These are phyloP conservation scores for Sebastes cheni DNA, from an alignment of 2,797 vertebrate genomes.

Conservation along the genomic window DNA sequence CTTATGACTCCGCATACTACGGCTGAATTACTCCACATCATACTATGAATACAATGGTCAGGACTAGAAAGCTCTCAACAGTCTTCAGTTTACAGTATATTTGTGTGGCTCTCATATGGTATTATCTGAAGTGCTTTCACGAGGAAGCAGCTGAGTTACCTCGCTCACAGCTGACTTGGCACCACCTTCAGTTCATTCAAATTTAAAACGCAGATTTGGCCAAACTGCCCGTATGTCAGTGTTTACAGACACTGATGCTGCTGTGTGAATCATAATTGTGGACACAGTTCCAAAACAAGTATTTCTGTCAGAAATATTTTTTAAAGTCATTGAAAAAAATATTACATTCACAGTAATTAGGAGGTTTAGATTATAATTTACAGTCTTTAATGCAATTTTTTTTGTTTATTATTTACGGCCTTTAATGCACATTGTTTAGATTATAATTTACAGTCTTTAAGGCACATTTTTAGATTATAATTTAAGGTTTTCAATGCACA, in stretches of 20 bases:
- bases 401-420: too few species aligned
- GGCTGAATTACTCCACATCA: neutral
- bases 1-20: neutral
- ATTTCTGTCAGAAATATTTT: neutral
- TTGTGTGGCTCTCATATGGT: neutral
- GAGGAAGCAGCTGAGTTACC: slow-evolving; percentile 27
- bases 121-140: slow-evolving; percentile 11
- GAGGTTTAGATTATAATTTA: neutral
- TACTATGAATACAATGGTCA: slow-evolving; percentile 6
- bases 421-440: too few species aligned
- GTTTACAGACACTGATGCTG: slow-evolving; percentile 36
- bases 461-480: too few species aligned
- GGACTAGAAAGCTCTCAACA: slow-evolving; percentile 2
- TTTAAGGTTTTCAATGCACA: too few species aligned
- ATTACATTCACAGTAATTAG: neutral
- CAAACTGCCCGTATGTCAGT: slow-evolving; percentile 31
- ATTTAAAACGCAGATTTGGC: slow-evolving; percentile 56
- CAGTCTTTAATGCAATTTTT: too few species aligned
- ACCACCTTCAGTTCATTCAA: slow-evolving; percentile 47
- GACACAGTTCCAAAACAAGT: neutral
- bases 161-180: slow-evolving; percentile 56
- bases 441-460: too few species aligned
- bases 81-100: neutral
- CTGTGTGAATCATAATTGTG: slow-evolving; percentile 25
- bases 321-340: slow-evolving; percentile 5